Conservation (phyloP, 2,113 vertebrate genomes). For the Scartelaos histophorus region DNA sequence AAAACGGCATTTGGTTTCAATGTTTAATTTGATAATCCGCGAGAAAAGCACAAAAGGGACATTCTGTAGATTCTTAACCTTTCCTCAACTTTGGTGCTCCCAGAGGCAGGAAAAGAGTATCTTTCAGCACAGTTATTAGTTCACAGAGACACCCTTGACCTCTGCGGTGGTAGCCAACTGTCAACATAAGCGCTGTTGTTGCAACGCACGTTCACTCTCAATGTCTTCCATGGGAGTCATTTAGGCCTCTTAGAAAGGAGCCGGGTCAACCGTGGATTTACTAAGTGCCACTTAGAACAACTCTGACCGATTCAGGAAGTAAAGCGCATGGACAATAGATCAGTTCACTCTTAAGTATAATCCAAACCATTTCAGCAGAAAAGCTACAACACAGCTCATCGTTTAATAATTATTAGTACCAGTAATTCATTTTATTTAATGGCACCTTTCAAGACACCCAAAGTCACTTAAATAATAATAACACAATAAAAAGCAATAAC, state of each 20-base stretch:
- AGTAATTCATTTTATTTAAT: not conserved
- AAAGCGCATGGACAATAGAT: not conserved
- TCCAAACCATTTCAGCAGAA: not conserved
- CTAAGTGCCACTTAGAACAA: conserved; percentile 1
- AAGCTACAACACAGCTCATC: not conserved
- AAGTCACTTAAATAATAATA: no score
- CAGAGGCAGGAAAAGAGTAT: conserved; percentile 75
- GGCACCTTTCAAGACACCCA: no score
- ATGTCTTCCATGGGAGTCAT: conserved; percentile 50
- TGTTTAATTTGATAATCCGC: conserved; percentile 78
- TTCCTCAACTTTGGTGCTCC: conserved; percentile 74
- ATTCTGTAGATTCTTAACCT: conserved; percentile 79
- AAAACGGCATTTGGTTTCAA: conserved; percentile 66
- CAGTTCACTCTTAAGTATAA: not conserved
- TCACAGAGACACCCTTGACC: conserved; percentile 74
- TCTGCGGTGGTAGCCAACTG: conserved; percentile 70
- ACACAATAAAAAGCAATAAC: no score
- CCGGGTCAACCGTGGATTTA: conserved; percentile 14
- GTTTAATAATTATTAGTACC: not conserved
- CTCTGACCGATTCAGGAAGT: not conserved
- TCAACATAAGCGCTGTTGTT: conserved; percentile 73
- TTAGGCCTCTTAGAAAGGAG: conserved; percentile 24
- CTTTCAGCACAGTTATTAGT: conserved; percentile 79
- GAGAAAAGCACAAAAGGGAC: conserved; percentile 74
- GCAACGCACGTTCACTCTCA: conserved; percentile 61